Evolutionary conservation across 2,797 vertebrate species (phyloP), one percentile per base, ranked within the genome.

Genomic region (Chromobotia macracanthus): DNA sequence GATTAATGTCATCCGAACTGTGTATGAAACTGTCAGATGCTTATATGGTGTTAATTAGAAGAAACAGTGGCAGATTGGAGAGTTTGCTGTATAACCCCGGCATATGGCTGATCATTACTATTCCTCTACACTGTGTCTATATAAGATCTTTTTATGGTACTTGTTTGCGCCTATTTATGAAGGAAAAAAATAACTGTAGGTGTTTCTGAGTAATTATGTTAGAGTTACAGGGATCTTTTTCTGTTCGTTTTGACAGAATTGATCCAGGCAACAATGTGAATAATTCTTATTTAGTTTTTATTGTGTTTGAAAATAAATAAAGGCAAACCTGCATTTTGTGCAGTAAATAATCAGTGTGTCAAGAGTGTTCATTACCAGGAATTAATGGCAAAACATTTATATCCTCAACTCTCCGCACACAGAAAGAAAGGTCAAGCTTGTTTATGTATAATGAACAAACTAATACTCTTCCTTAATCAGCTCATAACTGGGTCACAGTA

Each of bases 131-230:
- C 80, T 82, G 84, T 86, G 82, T 80, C 81, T 83, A 79, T 73
- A 84, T 79, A 94, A 85, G 79, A 94, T 94, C 93, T 94, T 93
- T 88, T 86, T 85, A 95, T 94, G 93, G 89, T 94, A 93, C 89
- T 90, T 94, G 92, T 95, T 94, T 94, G 92, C 93, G 92, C 95
- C 94, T 96, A 95, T 96, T 96, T 95, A 96, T 95, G 94, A 95
- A 95, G 94, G 93, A 94, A 95, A 94, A 94, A 93, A 95, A 94
- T 94, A 94, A 94, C 94, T 95, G 93, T 95, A 96, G 94, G 94
- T 95, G 94, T 95, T 96, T 95, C 93, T 94, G 94, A 95, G 94
- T 95, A 95, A 95, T 95, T 96, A 94, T 96, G 95, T 95, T 96
- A 97, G 95, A 94, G 94, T 94, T 93, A 93, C 92, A 94, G 93